phyloP scores from a whole-genome alignment of 2,888 invertebrate species.

The Emesis russula region DNA sequence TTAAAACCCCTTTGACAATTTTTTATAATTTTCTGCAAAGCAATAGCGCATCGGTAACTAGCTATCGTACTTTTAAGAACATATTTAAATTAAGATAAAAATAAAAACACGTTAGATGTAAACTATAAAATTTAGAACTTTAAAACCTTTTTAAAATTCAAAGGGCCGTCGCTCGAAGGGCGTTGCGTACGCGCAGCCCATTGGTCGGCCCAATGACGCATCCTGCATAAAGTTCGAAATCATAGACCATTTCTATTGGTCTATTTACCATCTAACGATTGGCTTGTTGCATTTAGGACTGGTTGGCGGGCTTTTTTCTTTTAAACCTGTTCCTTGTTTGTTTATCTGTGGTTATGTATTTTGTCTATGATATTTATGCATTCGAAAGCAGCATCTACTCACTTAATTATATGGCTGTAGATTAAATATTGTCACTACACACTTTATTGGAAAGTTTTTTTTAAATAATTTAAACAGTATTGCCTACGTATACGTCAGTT shows the following conservation, averaged over 20 bases:
- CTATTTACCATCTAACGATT: slow-evolving; percentile 78
- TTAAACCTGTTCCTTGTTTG: slow-evolving; percentile 27
- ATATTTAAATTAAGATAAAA: too few species aligned
- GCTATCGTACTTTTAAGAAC: too few species aligned
- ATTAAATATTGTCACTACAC: neutral
- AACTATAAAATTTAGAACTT: neutral
- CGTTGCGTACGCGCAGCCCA: slow-evolving; percentile 16
- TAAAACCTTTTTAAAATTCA: slow-evolving; percentile 23
- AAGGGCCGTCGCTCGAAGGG: slow-evolving; percentile 13
- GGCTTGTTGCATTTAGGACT: slow-evolving; percentile 60
- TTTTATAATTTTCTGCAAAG: too few species aligned
- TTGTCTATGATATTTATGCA: slow-evolving; percentile 27
- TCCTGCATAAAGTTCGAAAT: slow-evolving; percentile 58
- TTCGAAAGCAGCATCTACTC: neutral
- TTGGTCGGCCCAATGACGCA: slow-evolving; percentile 2
- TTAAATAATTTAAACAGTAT: too few species aligned
- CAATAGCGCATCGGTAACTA: too few species aligned
- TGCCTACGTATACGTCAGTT: too few species aligned
- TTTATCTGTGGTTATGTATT: slow-evolving; percentile 17
- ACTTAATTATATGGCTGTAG: neutral
- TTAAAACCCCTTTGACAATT: too few species aligned
- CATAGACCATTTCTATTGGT: slow-evolving; percentile 86
- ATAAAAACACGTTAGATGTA: neutral
- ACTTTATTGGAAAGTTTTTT: neutral
- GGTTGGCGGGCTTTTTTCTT: slow-evolving; percentile 53